Percentiles rank a stretch among this genome's conserved stretches.
Evolutionary conservation across 2,888 invertebrate genomes (phyloP).

Genomic region (Sympetrum striolatum): DNA sequence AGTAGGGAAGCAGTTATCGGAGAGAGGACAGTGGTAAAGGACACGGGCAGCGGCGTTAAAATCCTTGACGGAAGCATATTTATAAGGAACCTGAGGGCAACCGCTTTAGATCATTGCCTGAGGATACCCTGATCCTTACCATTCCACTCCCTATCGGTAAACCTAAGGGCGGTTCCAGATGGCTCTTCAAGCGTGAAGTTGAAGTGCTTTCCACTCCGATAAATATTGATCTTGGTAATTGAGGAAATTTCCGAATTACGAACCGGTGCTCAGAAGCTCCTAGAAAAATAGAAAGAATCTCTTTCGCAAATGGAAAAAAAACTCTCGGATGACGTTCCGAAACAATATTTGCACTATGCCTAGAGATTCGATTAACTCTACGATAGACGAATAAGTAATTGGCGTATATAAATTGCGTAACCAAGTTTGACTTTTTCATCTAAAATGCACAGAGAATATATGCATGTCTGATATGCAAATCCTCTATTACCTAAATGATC

Average conservation of each 20-base stretch:
- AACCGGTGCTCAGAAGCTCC: neutral
- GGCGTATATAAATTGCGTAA: no score
- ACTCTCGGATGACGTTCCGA: no score
- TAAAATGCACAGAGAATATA: no score
- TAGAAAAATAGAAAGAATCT: neutral
- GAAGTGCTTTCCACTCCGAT: neutral
- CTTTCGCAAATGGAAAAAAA: neutral
- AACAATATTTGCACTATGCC: no score
- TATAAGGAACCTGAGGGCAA: slow-evolving; percentile 21
- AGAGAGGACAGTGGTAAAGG: neutral
- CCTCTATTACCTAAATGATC: no score
- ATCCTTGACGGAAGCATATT: neutral
- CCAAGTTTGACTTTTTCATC: no score
- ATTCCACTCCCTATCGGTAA: neutral
- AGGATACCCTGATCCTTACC: neutral
- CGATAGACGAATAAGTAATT: no score
- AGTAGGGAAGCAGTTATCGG: neutral
- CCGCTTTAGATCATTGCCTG: slow-evolving; percentile 20
- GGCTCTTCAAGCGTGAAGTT: neutral
- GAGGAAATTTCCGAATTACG: neutral
- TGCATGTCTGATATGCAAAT: no score
- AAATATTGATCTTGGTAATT: neutral
- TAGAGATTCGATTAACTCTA: no score
- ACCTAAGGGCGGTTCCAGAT: neutral
- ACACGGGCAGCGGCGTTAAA: neutral